Conservation (phyloP, 2,797 vertebrate species). For the Onychomys leucogaster region DNA sequence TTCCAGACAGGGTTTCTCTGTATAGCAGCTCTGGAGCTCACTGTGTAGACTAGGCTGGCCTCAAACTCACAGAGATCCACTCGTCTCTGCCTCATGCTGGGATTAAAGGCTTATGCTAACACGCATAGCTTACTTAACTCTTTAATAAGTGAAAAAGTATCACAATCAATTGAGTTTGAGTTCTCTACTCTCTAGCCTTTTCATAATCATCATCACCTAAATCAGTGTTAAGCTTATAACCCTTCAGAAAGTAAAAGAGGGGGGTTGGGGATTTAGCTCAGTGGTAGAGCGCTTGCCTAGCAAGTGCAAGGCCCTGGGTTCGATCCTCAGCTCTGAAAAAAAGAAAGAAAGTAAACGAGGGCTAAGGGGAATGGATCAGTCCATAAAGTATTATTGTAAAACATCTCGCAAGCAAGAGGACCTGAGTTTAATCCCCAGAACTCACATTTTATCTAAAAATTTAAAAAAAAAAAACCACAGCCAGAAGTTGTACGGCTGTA, state of each 20-base stretch:
- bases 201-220: conserved; percentile 6
- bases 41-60: neutral
- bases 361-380: neutral
- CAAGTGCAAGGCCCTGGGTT: too few species aligned
- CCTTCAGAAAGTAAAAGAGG: conserved; percentile 44
- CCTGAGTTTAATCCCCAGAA: neutral
- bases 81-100: neutral
- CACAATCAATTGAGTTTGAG: neutral
- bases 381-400: neutral
- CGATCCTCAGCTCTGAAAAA: too few species aligned
- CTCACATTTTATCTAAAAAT: neutral
- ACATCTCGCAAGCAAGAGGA: neutral
- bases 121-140: neutral
- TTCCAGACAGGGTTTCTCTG: neutral
- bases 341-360: conserved; percentile 15
- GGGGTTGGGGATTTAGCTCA: too few species aligned
- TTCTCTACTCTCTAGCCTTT: conserved; percentile 16
- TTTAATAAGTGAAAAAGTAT: neutral
- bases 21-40: neutral
- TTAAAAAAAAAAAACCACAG: neutral
- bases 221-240: neutral
- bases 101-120: neutral
- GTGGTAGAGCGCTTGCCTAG: too few species aligned
- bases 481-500: neutral
- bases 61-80: neutral